Evolutionary conservation across 1,140 invertebrate species (phyloP).

Genomic region (Lucilia cuprina): DNA sequence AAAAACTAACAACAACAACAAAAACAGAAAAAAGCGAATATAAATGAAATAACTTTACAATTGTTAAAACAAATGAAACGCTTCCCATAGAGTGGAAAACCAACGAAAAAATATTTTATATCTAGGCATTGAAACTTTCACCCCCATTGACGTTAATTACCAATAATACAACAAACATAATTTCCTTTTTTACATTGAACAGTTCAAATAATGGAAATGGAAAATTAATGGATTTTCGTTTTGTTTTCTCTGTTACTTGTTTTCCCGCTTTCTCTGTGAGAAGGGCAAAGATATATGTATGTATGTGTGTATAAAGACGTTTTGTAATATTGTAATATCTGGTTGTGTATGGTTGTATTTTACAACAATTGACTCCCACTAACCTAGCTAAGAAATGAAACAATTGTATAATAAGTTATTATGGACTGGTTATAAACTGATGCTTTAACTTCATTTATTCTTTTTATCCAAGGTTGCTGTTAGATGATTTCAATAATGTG

Average conservation of each 20-base stretch:
- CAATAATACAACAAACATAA: conserved; percentile 10
- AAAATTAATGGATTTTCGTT: conserved; percentile 14
- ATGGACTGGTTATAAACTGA: conserved; percentile 4
- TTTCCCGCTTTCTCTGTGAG: background rate
- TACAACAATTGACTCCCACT: background rate
- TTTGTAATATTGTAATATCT: background rate
- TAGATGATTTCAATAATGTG: background rate
- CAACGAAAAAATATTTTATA: background rate
- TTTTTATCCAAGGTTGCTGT: background rate
- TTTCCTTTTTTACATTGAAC: conserved; percentile 1
- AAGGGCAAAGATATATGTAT: background rate
- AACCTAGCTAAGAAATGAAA: background rate
- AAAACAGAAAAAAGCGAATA: background rate
- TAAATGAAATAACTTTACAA: conserved; percentile 9
- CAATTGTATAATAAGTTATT: conserved; percentile 2
- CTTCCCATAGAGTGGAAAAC: background rate
- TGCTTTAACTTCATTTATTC: conserved; percentile 1
- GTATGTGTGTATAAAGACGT: background rate
- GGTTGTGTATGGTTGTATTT: background rate
- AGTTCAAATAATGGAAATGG: conserved; percentile 9
- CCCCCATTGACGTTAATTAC: background rate
- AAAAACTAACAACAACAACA: background rate
- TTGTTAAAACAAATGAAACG: background rate
- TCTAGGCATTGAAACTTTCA: background rate
- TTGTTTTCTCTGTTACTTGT: background rate